These are phyloP conservation scores for Synergus itoensis DNA, from an alignment of 2,888 invertebrate genomes.

Conservation along the genomic window DNA sequence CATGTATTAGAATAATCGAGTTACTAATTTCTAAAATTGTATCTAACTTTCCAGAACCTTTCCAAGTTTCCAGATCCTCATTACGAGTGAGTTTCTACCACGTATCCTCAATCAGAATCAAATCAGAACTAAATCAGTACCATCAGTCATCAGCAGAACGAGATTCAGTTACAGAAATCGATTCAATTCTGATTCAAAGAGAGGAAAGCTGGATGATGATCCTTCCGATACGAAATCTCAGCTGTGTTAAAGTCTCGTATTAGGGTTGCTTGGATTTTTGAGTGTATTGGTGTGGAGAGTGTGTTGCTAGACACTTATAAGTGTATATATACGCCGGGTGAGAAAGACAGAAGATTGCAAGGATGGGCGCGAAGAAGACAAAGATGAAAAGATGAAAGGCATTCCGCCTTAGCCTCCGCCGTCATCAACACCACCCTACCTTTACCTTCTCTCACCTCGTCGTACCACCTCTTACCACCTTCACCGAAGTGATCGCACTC, in stretches of 20 bases:
- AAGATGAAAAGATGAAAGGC: constrained; percentile 75
- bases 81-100: neutral
- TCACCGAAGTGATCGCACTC: constrained; percentile 34
- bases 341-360: constrained; percentile 50
- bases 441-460: constrained; percentile 56
- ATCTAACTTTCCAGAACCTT: neutral
- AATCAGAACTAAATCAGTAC: neutral
- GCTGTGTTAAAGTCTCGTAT: constrained; percentile 18
- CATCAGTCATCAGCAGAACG: neutral
- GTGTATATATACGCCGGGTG: constrained; percentile 40
- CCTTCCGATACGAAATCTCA: neutral
- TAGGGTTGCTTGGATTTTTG: constrained; percentile 14
- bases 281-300: neutral
- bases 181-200: neutral
- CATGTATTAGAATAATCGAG: neutral
- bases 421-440: constrained; percentile 69
- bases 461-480: constrained; percentile 8
- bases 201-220: neutral
- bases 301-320: constrained; percentile 39
- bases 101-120: neutral
- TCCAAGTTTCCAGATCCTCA: neutral
- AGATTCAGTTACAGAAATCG: constrained; percentile 12
- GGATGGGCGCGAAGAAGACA: constrained; percentile 58
- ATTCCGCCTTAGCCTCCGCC: constrained; percentile 73
- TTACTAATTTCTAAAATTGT: neutral